Evolutionary conservation across 2,888 invertebrate species (phyloP).

Genomic region (Callosobruchus maculatus): DNA sequence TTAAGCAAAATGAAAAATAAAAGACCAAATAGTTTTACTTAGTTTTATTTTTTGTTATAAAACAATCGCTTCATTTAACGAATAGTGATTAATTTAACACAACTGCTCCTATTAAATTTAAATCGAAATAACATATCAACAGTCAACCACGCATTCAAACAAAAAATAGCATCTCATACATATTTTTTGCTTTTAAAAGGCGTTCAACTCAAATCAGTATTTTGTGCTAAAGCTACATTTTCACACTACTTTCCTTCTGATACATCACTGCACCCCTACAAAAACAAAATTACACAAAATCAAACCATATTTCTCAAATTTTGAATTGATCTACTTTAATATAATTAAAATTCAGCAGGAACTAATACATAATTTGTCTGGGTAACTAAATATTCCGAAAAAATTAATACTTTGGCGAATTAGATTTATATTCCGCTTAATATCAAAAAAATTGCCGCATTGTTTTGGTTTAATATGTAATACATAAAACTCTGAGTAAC

Average conservation of each 20-base stretch:
- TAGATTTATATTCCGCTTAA: not conserved
- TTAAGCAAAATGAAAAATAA: not conserved
- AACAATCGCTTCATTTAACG: conserved; percentile 24
- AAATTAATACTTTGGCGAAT: not conserved
- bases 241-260: not conserved
- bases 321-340: not conserved
- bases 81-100: conserved; percentile 22
- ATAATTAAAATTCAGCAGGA: not conserved
- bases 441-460: not conserved
- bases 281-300: not conserved
- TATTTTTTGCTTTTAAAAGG: conserved; percentile 5
- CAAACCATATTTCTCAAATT: not conserved
- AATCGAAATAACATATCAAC: conserved; percentile 24
- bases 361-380: not conserved
- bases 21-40: not conserved
- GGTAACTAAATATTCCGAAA: not conserved
- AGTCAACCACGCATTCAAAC: conserved; percentile 30
- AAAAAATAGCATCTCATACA: conserved; percentile 24
- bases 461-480: too few relatives aligned
- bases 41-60: conserved; percentile 26
- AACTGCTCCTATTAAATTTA: conserved; percentile 17
- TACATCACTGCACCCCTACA: not conserved
- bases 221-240: conserved; percentile 18
- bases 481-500: too few relatives aligned
- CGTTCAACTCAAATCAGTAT: conserved; percentile 11